These are phyloP conservation scores for Keiferia lycopersicella DNA, from an alignment of 2,888 invertebrate species.

Conservation along the genomic window DNA sequence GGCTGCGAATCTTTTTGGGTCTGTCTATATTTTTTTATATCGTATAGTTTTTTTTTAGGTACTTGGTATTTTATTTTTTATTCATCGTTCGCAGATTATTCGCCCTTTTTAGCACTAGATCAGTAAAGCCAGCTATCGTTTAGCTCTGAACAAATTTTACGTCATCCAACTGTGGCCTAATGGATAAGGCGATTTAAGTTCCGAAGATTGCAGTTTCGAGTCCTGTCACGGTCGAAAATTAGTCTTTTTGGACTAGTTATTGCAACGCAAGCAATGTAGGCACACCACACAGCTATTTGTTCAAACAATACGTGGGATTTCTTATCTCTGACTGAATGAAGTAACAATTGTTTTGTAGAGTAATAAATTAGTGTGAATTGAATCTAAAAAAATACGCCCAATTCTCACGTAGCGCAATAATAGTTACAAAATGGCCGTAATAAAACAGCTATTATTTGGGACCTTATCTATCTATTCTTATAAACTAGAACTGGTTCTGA, in stretches of 20 bases:
- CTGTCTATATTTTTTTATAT: slow-evolving; percentile 9
- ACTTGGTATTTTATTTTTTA: background rate
- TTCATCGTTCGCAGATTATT: too few species aligned
- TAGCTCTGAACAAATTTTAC: fast-evolving
- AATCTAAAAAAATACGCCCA: slow-evolving; percentile 34
- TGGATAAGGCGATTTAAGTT: slow-evolving; percentile 88
- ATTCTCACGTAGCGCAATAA: slow-evolving; percentile 43
- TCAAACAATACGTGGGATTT: background rate
- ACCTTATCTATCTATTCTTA: background rate
- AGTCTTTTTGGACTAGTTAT: background rate
- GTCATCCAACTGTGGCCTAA: slow-evolving; percentile 83
- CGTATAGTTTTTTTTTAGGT: background rate
- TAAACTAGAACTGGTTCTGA: background rate
- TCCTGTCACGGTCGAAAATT: slow-evolving; percentile 85
- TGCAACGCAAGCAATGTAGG: background rate
- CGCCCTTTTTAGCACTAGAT: too few species aligned
- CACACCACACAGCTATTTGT: background rate
- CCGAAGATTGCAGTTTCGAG: slow-evolving; percentile 88
- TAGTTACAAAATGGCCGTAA: slow-evolving; percentile 23
- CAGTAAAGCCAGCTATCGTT: background rate
- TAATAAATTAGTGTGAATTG: slow-evolving; percentile 35
- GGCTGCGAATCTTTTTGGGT: slow-evolving; percentile 80
- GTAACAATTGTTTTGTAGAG: slow-evolving; percentile 37
- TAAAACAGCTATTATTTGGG: slow-evolving; percentile 21
- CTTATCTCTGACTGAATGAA: slow-evolving; percentile 28